Percentiles rank a stretch among this genome's conserved stretches.
These are phyloP conservation scores for Volucella zonaria DNA, from an alignment of 2,888 invertebrate species.

Conservation along the genomic window DNA sequence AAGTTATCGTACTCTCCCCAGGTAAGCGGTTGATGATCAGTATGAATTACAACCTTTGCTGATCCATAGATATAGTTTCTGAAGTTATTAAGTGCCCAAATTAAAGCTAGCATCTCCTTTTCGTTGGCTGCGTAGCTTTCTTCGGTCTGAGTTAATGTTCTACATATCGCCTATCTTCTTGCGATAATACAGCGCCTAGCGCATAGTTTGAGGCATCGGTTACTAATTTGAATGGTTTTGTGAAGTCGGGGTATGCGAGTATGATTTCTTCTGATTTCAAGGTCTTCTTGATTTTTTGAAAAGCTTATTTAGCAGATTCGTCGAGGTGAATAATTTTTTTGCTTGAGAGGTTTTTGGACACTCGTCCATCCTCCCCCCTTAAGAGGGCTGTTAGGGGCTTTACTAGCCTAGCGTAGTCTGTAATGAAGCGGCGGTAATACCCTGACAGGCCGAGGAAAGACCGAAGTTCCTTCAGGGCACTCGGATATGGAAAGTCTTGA, in stretches of 20 bases:
- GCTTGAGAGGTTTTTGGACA: constrained; percentile 22
- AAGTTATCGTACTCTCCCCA: too few species aligned
- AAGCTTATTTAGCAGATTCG: background rate
- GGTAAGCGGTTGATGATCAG: constrained; percentile 7
- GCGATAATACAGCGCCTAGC: constrained; percentile 1
- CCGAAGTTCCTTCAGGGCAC: background rate
- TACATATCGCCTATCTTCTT: constrained; percentile 6
- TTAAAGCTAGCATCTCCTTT: background rate
- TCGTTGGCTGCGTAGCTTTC: constrained; percentile 25
- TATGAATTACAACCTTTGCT: background rate
- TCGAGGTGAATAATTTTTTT: background rate
- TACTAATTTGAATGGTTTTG: background rate
- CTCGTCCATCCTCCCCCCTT: constrained; percentile 27
- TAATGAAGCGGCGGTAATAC: background rate
- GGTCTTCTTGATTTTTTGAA: background rate
- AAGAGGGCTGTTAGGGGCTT: too few species aligned
- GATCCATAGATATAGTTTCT: constrained; percentile 3
- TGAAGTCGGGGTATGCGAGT: constrained; percentile 14
- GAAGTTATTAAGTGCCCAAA: background rate
- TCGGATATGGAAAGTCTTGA: too few species aligned
- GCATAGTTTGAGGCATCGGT: constrained; percentile 16
- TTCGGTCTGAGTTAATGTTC: background rate
- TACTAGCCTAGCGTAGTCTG: too few species aligned
- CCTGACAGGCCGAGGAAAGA: constrained; percentile 9
- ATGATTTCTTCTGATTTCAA: constrained; percentile 7